A percentile compares a stretch with the other conserved stretches of the same genome.
These are phyloP conservation scores for Sweltsa coloradensis DNA, from an alignment of 1,140 invertebrate species.

Conservation along the genomic window DNA sequence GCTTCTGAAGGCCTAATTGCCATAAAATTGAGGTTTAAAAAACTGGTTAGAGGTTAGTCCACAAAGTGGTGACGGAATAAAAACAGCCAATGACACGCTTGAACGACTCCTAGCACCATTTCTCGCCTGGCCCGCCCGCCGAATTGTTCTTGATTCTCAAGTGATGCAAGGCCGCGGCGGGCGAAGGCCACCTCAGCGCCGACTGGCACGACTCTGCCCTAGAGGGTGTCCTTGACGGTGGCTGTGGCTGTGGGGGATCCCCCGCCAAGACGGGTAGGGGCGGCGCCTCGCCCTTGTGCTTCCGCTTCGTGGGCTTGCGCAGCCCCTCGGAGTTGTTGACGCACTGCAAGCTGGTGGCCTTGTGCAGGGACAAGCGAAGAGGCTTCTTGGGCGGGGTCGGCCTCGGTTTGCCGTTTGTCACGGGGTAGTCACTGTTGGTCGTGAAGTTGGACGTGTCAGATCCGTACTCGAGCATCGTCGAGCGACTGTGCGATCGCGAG, in stretches of 20 bases:
- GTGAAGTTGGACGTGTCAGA: constrained; percentile 33
- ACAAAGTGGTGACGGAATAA: too few relatives aligned
- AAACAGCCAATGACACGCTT: too few relatives aligned
- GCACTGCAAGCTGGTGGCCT: constrained; percentile 67
- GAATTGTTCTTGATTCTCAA: background rate
- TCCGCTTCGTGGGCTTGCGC: constrained; percentile 37
- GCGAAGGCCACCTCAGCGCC: constrained; percentile 31
- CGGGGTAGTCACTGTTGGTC: background rate
- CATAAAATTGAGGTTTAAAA: too few relatives aligned
- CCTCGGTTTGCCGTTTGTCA: constrained; percentile 23
- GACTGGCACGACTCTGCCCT: constrained; percentile 35
- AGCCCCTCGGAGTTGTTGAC: constrained; percentile 29
- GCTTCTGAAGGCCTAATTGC: too few relatives aligned
- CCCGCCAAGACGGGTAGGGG: constrained; percentile 13
- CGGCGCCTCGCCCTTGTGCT: constrained; percentile 39
- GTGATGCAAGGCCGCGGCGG: constrained; percentile 18
- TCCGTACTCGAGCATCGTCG: constrained; percentile 40
- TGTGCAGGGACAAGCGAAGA: constrained; percentile 62
- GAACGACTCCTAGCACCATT: constrained; percentile 31
- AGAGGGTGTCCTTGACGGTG: constrained; percentile 28
- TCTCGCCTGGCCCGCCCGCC: constrained; percentile 20
- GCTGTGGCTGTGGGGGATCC: constrained; percentile 4
- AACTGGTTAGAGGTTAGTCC: too few relatives aligned
- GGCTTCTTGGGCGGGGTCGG: constrained; percentile 76
- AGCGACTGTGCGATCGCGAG: too few relatives aligned